These are phyloP conservation scores for Petrocephalus schoutedeni DNA, from an alignment of 2,797 vertebrate species.

Conservation along the genomic window DNA sequence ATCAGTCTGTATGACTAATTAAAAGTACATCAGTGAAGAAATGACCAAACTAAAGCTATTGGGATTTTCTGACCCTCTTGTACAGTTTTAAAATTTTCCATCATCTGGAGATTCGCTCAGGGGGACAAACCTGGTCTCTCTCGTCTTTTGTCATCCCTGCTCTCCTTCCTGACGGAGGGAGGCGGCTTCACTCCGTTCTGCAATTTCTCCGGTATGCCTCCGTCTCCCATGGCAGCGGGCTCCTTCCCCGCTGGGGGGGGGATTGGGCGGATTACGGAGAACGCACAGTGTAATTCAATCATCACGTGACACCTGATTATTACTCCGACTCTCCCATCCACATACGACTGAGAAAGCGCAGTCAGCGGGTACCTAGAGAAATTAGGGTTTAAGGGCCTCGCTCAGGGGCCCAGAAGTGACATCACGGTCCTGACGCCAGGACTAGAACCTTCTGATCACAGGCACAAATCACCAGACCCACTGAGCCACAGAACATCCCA, in stretches of 20 bases:
- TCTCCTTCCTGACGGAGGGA: constrained; percentile 60
- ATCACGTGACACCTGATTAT: neutral
- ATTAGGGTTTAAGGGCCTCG: neutral
- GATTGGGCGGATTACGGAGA: neutral
- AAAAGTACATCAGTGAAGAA: neutral
- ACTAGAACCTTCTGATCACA: neutral
- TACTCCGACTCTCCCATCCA: neutral
- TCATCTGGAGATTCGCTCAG: neutral
- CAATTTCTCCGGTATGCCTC: constrained; percentile 41
- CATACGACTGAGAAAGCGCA: neutral
- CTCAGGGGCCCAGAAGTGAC: neutral
- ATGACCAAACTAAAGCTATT: neutral
- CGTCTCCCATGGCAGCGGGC: constrained; percentile 7
- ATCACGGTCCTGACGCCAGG: neutral
- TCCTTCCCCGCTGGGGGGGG: constrained; percentile 42
- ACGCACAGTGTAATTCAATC: neutral
- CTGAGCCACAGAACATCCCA: neutral
- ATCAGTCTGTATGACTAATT: neutral
- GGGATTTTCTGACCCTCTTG: neutral
- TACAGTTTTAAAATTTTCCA: neutral
- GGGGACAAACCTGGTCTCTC: constrained; percentile 71
- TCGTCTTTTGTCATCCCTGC: constrained; percentile 54
- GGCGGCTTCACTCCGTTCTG: constrained; percentile 35
- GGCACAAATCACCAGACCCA: neutral
- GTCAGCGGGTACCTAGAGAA: neutral